A percentile compares a stretch with the other conserved stretches of the same genome.
These are phyloP conservation scores for Barbus barbus DNA, from an alignment of 2,113 vertebrate genomes.

Conservation along the genomic window DNA sequence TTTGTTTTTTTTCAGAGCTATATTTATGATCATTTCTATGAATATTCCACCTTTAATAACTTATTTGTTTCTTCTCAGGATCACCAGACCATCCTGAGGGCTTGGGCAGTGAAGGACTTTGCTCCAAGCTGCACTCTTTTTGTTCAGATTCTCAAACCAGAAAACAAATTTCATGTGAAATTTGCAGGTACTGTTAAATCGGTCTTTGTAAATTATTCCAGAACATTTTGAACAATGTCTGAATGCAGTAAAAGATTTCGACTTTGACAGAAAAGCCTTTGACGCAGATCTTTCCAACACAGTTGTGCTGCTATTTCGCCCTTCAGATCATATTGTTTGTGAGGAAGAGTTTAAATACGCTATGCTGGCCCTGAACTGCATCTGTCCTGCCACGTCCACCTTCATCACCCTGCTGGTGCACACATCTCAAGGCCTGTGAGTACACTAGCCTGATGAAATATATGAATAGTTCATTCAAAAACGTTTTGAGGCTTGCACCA, in stretches of 20 bases:
- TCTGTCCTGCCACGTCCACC: constrained; percentile 84
- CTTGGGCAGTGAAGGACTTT: constrained; percentile 87
- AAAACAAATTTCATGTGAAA: constrained; percentile 87
- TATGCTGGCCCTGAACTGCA: constrained; percentile 83
- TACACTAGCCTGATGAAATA: constrained; percentile 42
- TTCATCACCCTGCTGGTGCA: constrained; percentile 86
- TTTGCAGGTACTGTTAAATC: constrained; percentile 76
- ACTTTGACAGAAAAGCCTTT: too few species aligned
- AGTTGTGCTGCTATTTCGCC: neutral
- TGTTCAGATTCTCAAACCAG: constrained; percentile 85
- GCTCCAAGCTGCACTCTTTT: constrained; percentile 85
- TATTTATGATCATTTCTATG: neutral
- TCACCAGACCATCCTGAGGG: constrained; percentile 85
- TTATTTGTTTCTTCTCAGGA: constrained; percentile 68
- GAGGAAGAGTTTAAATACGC: constrained; percentile 86
- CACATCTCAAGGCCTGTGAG: constrained; percentile 85
- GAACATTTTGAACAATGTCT: neutral
- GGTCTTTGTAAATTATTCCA: neutral
- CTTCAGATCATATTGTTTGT: constrained; percentile 83
- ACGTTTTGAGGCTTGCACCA: neutral
- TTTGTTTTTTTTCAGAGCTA: too few species aligned
- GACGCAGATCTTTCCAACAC: neutral
- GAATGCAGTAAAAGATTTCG: neutral
- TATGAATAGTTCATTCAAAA: neutral
- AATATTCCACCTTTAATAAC: neutral